A percentile compares a stretch with the other conserved stretches of the same genome.
phyloP scores from a whole-genome alignment of 2,888 invertebrate species.

The Lycophotia porphyrea region DNA sequence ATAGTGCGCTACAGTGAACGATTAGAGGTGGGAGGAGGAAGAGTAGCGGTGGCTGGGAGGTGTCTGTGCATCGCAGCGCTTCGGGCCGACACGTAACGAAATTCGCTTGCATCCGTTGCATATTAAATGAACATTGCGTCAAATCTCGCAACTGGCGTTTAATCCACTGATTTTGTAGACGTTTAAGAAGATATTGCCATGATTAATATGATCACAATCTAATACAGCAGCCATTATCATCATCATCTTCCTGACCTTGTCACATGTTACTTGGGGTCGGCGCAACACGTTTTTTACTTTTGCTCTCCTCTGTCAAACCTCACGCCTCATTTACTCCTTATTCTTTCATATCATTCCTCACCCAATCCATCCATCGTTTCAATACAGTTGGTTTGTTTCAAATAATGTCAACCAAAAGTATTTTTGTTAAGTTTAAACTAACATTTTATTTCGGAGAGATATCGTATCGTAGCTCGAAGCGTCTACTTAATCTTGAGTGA shows the following conservation, averaged over 20 bases:
- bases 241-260: no score
- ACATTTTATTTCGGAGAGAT: conserved; percentile 12
- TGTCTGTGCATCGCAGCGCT: conserved; percentile 13
- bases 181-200: neutral
- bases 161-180: neutral
- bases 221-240: no score
- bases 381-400: neutral
- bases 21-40: conserved; percentile 34
- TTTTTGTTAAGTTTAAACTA: neutral
- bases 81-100: conserved; percentile 6
- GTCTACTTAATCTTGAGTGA: conserved; percentile 10
- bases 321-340: no score
- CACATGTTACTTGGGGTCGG: no score
- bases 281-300: no score
- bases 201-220: no score
- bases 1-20: conserved; percentile 12
- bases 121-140: neutral
- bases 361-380: no score
- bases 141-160: neutral
- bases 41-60: conserved; percentile 1
- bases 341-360: no score
- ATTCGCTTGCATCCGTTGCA: conserved; percentile 2
- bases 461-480: conserved; percentile 3
- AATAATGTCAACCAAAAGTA: no score
- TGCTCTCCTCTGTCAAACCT: no score